These are phyloP conservation scores for Eolophus roseicapilla DNA, from an alignment of 2,113 vertebrate species.

Conservation along the genomic window DNA sequence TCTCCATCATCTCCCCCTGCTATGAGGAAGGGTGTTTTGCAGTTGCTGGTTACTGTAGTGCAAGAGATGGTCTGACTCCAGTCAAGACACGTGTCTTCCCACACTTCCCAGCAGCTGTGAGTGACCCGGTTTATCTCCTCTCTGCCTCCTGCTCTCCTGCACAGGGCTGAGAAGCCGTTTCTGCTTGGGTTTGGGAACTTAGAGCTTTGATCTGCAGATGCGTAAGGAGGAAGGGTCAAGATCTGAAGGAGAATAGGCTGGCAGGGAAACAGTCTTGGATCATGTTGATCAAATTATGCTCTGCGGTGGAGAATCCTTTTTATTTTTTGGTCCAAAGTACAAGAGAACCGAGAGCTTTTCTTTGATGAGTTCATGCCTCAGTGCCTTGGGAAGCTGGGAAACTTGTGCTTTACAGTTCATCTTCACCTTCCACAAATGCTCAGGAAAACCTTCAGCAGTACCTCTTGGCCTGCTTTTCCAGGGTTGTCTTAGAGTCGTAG, in stretches of 20 bases:
- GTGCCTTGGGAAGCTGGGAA: not conserved
- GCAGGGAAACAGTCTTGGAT: constrained; percentile 16
- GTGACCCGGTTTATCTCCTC: not conserved
- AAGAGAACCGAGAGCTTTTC: not conserved
- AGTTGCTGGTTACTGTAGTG: not conserved
- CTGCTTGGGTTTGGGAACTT: not conserved
- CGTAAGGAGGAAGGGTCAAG: constrained; percentile 5
- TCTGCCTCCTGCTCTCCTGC: not conserved
- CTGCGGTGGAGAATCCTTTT: not conserved
- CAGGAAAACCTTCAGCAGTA: not conserved
- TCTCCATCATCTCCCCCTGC: accelerated
- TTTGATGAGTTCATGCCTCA: constrained; percentile 27
- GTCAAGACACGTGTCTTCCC: not conserved
- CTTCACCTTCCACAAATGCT: not conserved
- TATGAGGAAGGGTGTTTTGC: not conserved
- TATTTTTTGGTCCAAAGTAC: not conserved
- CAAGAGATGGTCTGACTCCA: not conserved
- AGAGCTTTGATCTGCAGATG: constrained; percentile 50
- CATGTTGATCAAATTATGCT: not conserved
- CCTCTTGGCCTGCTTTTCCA: not conserved
- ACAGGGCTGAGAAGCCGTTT: not conserved
- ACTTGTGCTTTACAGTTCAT: not conserved
- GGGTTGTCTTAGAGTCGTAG: not conserved
- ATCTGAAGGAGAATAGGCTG: not conserved
- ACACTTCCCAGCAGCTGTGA: constrained; percentile 24